Evolutionary conservation across 2,113 vertebrate species (phyloP).

Genomic region (Calonectris borealis): DNA sequence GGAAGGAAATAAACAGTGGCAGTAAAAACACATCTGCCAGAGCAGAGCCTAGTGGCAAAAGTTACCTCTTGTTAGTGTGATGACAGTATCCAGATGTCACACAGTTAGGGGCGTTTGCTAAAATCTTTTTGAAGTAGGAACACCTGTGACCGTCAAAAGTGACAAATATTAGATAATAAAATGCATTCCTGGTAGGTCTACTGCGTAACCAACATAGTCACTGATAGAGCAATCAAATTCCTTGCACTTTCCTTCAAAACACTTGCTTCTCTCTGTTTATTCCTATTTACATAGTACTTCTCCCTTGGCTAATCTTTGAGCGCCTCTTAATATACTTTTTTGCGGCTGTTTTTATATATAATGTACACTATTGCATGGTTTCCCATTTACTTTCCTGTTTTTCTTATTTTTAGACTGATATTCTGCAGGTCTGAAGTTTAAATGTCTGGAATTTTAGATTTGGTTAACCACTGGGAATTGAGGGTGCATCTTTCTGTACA

Average conservation of each 20-base stretch:
- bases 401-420: not conserved
- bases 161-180: constrained; percentile 22
- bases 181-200: not conserved
- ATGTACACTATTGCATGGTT: not conserved
- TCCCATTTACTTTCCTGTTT: not conserved
- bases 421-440: not conserved
- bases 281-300: not conserved
- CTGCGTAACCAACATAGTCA: not conserved
- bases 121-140: constrained; percentile 47
- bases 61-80: constrained; percentile 34
- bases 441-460: not conserved
- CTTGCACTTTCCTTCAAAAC: not conserved
- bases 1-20: constrained; percentile 25
- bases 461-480: not conserved
- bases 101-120: constrained; percentile 54
- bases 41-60: constrained; percentile 48
- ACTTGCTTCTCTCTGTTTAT: not conserved
- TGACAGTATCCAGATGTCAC: constrained; percentile 60
- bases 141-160: constrained; percentile 14
- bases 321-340: not conserved
- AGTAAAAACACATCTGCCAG: constrained; percentile 50
- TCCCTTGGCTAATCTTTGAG: not conserved
- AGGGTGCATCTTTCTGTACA: not conserved
- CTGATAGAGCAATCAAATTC: not conserved
- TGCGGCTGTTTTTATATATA: not conserved